A percentile compares a stretch with the other conserved stretches of the same genome.
Conservation (phyloP, 1,140 invertebrate genomes). For the Lordiphosa collinella region DNA sequence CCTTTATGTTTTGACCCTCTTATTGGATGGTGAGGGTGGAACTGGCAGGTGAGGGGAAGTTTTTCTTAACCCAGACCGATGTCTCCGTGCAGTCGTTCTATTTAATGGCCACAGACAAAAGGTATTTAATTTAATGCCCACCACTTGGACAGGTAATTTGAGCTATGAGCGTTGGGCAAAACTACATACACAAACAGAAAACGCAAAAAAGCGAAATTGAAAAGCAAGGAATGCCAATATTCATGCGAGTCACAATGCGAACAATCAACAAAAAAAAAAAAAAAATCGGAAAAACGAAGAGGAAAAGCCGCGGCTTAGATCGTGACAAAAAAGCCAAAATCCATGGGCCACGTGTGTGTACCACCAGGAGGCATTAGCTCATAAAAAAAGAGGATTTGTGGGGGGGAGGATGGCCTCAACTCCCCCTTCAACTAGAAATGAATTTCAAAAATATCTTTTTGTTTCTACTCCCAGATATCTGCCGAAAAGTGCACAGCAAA, state of each 20-base stretch:
- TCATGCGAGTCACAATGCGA: slow-evolving; percentile 55
- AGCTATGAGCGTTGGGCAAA: slow-evolving; percentile 58
- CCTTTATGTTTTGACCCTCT: slow-evolving; percentile 18
- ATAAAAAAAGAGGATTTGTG: slow-evolving; percentile 46
- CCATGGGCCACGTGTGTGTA: slow-evolving; percentile 4
- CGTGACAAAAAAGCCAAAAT: slow-evolving; percentile 68
- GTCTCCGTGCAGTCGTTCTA: slow-evolving; percentile 27
- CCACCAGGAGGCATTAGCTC: slow-evolving; percentile 16
- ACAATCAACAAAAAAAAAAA: slow-evolving; percentile 30
- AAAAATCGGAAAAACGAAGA: too few relatives aligned
- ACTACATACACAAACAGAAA: slow-evolving; percentile 27
- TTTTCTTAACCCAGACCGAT: too few relatives aligned
- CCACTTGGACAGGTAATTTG: slow-evolving; percentile 70
- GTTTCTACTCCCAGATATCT: slow-evolving; percentile 50
- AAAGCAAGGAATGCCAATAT: slow-evolving; percentile 60
- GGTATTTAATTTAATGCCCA: slow-evolving; percentile 70
- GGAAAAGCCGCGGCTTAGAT: slow-evolving; percentile 53
- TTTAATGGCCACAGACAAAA: slow-evolving; percentile 70
- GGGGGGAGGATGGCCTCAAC: too few relatives aligned
- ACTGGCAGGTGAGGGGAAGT: too few relatives aligned
- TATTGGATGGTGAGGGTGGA: background rate
- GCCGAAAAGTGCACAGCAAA: slow-evolving; percentile 42
- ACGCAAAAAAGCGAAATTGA: slow-evolving; percentile 33
- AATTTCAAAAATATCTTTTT: slow-evolving; percentile 65
- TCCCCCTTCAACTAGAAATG: too few relatives aligned